phyloP scores from a whole-genome alignment of 2,113 vertebrate species.

The Aviceda subcristata region DNA sequence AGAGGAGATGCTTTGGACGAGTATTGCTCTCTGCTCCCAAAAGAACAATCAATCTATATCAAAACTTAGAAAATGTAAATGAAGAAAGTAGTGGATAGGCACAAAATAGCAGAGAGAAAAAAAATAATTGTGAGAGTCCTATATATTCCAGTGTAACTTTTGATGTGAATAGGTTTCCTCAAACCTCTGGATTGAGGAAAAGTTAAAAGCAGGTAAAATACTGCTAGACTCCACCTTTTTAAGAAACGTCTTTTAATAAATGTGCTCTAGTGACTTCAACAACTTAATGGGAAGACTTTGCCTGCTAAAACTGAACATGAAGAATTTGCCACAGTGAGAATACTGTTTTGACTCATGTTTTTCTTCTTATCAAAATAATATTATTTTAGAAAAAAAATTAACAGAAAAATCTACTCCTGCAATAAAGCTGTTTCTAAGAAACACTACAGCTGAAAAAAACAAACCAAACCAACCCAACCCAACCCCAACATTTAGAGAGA shows the following conservation, averaged over 20 bases:
- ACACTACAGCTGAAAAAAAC: neutral
- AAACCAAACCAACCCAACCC: no score
- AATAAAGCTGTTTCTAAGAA: neutral
- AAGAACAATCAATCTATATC: neutral
- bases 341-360: neutral
- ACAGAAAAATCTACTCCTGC: neutral
- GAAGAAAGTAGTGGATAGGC: neutral
- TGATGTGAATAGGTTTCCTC: neutral
- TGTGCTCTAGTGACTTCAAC: neutral
- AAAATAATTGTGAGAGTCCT: neutral
- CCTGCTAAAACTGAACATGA: neutral
- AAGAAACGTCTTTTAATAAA: neutral
- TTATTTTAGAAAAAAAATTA: neutral
- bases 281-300: neutral
- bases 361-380: neutral
- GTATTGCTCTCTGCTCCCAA: neutral
- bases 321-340: neutral
- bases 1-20: neutral
- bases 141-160: neutral
- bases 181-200: neutral
- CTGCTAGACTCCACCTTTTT: neutral
- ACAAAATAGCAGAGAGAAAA: neutral
- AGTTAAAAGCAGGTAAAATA: neutral
- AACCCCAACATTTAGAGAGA: neutral
- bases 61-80: neutral